Percentiles rank a stretch among this genome's conserved stretches.
phyloP scores from a whole-genome alignment of 1,140 invertebrate genomes.

The Lineus longissimus region DNA sequence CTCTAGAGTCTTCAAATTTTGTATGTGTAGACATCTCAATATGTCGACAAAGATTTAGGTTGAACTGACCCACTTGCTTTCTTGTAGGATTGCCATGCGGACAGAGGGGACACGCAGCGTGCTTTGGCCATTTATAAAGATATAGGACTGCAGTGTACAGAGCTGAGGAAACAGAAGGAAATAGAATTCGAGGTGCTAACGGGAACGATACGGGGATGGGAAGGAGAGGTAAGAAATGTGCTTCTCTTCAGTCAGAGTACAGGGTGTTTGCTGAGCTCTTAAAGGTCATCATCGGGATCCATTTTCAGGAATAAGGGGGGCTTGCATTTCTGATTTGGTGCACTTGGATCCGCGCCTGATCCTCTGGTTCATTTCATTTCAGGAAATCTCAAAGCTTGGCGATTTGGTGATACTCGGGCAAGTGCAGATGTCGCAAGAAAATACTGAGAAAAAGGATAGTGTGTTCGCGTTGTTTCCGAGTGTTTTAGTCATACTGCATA shows the following conservation, averaged over 20 bases:
- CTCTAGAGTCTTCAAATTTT: no score
- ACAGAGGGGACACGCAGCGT: conserved; percentile 92
- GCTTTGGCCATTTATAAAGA: conserved; percentile 92
- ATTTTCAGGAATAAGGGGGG: no score
- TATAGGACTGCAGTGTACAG: conserved; percentile 82
- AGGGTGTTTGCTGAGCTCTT: no score
- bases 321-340: conserved; percentile 3
- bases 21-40: no score
- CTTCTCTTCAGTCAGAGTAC: not conserved
- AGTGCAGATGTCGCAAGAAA: conserved; percentile 67
- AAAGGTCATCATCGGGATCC: no score
- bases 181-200: conserved; percentile 90
- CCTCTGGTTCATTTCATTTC: not conserved
- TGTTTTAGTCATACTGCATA: conserved; percentile 82
- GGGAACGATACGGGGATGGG: conserved; percentile 88
- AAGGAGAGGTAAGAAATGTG: conserved; percentile 69
- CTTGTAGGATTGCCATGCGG: conserved; percentile 69
- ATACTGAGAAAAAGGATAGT: conserved; percentile 74
- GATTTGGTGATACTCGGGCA: conserved; percentile 64
- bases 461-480: conserved; percentile 89
- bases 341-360: conserved; percentile 1
- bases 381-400: conserved; percentile 56
- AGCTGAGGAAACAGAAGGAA: conserved; percentile 88
- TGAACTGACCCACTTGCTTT: no score
- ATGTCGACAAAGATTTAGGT: no score